phyloP scores from a whole-genome alignment of 2,888 invertebrate genomes.

The Augochlorella aurata region DNA sequence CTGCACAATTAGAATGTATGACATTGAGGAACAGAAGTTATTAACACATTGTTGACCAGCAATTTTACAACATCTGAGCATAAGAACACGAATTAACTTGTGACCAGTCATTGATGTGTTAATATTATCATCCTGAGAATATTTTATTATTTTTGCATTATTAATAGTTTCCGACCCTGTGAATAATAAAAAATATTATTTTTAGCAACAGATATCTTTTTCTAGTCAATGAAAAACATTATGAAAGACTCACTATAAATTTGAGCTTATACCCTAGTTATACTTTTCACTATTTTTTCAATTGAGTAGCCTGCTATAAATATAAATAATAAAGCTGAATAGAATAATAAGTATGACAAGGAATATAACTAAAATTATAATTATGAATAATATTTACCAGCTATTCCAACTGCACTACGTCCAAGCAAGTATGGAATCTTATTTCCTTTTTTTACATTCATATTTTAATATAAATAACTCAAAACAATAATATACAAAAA shows the following conservation, averaged over 20 bases:
- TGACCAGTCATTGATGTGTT: too few species aligned
- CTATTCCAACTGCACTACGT: slow-evolving; percentile 26
- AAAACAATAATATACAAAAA: background rate
- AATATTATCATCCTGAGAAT: slow-evolving; percentile 33
- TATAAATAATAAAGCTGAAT: background rate
- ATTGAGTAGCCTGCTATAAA: slow-evolving; percentile 31
- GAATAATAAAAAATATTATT: slow-evolving; percentile 15
- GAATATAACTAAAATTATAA: background rate
- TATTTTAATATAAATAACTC: slow-evolving; percentile 22
- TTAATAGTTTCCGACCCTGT: slow-evolving; percentile 5
- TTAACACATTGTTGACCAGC: too few species aligned
- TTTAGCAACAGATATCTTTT: background rate
- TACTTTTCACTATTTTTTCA: slow-evolving; percentile 31
- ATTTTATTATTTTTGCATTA: slow-evolving; percentile 10
- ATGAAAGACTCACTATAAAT: slow-evolving; percentile 29
- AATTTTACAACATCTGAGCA: too few species aligned
- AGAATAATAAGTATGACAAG: background rate
- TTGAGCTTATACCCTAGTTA: background rate
- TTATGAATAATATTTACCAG: slow-evolving; percentile 29
- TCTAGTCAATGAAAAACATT: background rate
- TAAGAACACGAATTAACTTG: too few species aligned
- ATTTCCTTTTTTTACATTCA: slow-evolving; percentile 31
- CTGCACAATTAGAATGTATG: background rate
- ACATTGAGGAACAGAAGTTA: background rate
- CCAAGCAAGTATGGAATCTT: slow-evolving; percentile 29